Evolutionary conservation across 2,888 invertebrate species (phyloP).

Genomic region (Luffia ferchaultella): DNA sequence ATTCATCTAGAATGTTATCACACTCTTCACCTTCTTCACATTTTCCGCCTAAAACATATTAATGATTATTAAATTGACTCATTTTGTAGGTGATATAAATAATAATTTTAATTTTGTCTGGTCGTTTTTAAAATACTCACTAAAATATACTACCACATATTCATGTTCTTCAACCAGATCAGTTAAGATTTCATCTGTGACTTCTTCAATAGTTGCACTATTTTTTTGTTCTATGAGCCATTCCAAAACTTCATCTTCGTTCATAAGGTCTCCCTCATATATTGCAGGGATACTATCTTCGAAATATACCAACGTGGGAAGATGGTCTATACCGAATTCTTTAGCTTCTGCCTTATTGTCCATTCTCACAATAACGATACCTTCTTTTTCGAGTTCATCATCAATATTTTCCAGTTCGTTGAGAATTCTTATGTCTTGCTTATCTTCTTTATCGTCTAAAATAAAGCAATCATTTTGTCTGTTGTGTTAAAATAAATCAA

Average conservation of each 20-base stretch:
- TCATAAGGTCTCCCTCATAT: conserved; percentile 91
- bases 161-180: conserved; percentile 89
- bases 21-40: conserved; percentile 90
- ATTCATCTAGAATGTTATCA: conserved; percentile 82
- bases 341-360: conserved; percentile 91
- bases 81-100: neutral
- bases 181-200: conserved; percentile 88
- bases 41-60: conserved; percentile 68
- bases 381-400: conserved; percentile 89
- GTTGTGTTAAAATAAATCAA: neutral
- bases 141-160: conserved; percentile 94
- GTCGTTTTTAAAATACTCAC: conserved; percentile 55
- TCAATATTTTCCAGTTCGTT: conserved; percentile 94
- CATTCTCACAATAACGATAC: conserved; percentile 89
- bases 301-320: conserved; percentile 87
- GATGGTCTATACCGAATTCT: conserved; percentile 88
- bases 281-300: conserved; percentile 91
- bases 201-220: conserved; percentile 92
- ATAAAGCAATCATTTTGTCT: too few species aligned
- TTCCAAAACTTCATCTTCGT: conserved; percentile 90
- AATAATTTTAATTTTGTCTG: neutral
- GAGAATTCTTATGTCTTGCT: conserved; percentile 85
- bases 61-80: too few species aligned
- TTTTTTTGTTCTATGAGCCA: conserved; percentile 90
- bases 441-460: conserved; percentile 88